Conservation (phyloP, 2,113 vertebrate genomes). For the Callipepla squamata region DNA sequence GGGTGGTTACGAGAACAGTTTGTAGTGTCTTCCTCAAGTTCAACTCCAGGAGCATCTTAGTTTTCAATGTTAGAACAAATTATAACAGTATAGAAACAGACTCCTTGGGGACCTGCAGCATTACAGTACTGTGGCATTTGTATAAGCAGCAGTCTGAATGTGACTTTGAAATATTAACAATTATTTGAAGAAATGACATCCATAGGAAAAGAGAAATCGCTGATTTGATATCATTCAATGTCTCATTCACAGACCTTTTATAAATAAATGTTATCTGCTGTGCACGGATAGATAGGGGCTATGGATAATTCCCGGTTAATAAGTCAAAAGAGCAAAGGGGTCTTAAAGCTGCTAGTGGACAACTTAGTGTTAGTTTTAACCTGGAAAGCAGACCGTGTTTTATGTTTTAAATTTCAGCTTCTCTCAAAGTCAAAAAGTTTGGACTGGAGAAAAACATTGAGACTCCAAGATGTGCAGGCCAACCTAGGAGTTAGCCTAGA, state of each 20-base stretch:
- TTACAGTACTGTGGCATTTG: not conserved
- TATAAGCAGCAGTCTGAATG: slow-evolving; percentile 14
- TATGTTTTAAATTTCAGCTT: slow-evolving; percentile 71
- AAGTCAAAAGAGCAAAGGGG: not conserved
- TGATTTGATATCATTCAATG: not conserved
- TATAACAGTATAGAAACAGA: not conserved
- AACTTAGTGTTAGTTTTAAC: not conserved
- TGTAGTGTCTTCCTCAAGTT: slow-evolving; percentile 17
- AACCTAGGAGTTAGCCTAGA: slow-evolving; percentile 83
- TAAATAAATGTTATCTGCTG: slow-evolving; percentile 20
- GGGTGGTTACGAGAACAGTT: slow-evolving; percentile 28
- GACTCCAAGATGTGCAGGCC: slow-evolving; percentile 87
- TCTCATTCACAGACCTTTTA: not conserved
- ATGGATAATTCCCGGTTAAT: not conserved
- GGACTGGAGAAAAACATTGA: slow-evolving; percentile 77
- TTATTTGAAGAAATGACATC: slow-evolving; percentile 18
- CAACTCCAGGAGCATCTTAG: slow-evolving; percentile 17
- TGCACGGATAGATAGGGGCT: not conserved
- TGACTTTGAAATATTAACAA: slow-evolving; percentile 13
- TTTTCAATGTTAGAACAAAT: slow-evolving; percentile 28
- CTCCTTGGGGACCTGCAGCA: not conserved
- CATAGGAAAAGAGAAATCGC: not conserved
- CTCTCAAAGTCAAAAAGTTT: slow-evolving; percentile 80
- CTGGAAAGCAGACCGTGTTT: not conserved
- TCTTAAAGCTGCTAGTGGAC: not conserved